phyloP scores from a whole-genome alignment of 2,113 vertebrate genomes.

The Psettodes erumei region DNA sequence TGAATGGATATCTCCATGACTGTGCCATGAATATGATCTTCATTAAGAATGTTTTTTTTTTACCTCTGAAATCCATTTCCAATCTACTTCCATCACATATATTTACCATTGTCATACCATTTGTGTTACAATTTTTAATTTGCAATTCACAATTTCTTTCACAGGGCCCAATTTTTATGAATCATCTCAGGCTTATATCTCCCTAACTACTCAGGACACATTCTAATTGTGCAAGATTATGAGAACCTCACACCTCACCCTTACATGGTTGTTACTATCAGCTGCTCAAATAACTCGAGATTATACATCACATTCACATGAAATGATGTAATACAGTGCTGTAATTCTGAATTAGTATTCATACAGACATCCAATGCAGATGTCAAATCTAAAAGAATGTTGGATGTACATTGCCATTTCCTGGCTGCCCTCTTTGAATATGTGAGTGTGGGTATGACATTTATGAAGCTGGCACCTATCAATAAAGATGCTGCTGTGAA shows the following conservation, averaged over 20 bases:
- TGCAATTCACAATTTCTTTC: neutral
- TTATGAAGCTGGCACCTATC: slow-evolving; percentile 35
- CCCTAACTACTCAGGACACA: neutral
- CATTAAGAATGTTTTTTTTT: neutral
- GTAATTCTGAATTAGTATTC: slow-evolving; percentile 32
- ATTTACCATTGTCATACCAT: too few species aligned
- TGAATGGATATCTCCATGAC: neutral
- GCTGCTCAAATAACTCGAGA: slow-evolving; percentile 2
- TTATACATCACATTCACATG: slow-evolving; percentile 19
- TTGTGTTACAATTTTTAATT: too few species aligned
- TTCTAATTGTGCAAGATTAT: neutral
- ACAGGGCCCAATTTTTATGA: neutral
- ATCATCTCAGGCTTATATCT: neutral
- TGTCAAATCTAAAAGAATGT: slow-evolving; percentile 11
- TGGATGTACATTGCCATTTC: neutral
- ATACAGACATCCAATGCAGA: neutral
- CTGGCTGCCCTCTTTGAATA: slow-evolving; percentile 29
- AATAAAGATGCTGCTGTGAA: slow-evolving; percentile 25
- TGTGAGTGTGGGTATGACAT: slow-evolving; percentile 24
- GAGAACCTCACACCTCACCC: neutral
- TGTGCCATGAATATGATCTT: neutral
- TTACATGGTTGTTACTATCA: neutral
- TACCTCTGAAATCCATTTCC: neutral
- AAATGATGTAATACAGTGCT: slow-evolving; percentile 1
- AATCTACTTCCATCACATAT: neutral